Evolutionary conservation across 2,113 vertebrate species (phyloP).

Genomic region (Nibea albiflora): DNA sequence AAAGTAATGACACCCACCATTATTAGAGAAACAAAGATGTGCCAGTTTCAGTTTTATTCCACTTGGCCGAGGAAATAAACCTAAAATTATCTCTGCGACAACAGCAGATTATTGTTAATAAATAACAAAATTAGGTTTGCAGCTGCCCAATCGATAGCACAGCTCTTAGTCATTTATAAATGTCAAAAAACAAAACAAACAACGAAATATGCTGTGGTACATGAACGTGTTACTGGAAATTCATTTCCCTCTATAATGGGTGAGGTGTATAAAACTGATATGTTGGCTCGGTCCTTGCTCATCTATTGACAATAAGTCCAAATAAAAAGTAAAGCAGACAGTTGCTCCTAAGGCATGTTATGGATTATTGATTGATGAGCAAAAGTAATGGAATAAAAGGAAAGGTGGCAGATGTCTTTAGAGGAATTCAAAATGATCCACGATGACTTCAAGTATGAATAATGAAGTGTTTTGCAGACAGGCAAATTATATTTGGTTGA

Average conservation of each 20-base stretch:
- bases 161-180: conserved; percentile 3
- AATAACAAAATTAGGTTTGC: conserved; percentile 15
- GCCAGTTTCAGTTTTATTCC: conserved; percentile 15
- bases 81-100: background rate
- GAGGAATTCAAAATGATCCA: background rate
- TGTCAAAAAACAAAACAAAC: background rate
- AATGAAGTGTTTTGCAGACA: background rate
- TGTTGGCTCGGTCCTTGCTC: background rate
- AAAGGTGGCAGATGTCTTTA: background rate
- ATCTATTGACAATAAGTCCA: background rate
- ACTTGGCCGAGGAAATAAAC: conserved; percentile 6
- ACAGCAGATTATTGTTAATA: background rate
- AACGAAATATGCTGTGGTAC: background rate
- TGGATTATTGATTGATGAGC: background rate
- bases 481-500: too few relatives aligned
- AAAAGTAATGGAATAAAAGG: background rate
- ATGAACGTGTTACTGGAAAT: background rate
- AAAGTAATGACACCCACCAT: background rate
- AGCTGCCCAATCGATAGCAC: conserved; percentile 21
- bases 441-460: background rate
- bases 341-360: background rate
- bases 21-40: conserved; percentile 1
- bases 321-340: background rate
- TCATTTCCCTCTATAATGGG: background rate
- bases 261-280: conserved; percentile 14